Conservation (phyloP, 2,888 invertebrate genomes). For the Drosophila mettleri region DNA sequence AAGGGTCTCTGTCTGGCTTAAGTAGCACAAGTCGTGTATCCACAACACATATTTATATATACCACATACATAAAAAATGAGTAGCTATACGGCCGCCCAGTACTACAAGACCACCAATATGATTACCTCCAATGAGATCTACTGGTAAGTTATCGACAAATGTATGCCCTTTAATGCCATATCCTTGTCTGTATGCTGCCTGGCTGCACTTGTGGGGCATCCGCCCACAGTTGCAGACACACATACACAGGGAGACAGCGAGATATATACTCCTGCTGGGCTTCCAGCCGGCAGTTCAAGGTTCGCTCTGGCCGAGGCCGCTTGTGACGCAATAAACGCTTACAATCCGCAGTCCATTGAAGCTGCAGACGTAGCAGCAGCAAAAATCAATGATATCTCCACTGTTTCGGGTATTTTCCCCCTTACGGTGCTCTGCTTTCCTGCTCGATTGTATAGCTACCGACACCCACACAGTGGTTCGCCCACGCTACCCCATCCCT, state of each 20-base stretch:
- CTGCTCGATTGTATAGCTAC: slow-evolving; percentile 13
- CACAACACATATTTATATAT: slow-evolving; percentile 24
- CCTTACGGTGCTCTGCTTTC: background rate
- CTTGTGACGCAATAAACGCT: slow-evolving; percentile 58
- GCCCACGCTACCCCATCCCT: slow-evolving; percentile 44
- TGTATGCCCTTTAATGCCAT: slow-evolving; percentile 14
- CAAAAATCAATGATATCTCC: slow-evolving; percentile 53
- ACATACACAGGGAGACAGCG: background rate
- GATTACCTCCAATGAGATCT: slow-evolving; percentile 83
- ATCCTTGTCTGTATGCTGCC: slow-evolving; percentile 16
- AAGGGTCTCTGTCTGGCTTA: slow-evolving; percentile 65
- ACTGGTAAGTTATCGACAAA: slow-evolving; percentile 74
- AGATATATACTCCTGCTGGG: background rate
- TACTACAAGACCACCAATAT: slow-evolving; percentile 81
- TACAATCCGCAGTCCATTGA: slow-evolving; percentile 41
- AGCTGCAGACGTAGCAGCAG: slow-evolving; percentile 43
- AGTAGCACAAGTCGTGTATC: slow-evolving; percentile 47
- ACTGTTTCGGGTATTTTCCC: slow-evolving; percentile 12
- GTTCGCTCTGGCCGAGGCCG: slow-evolving; percentile 52
- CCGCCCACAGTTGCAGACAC: slow-evolving; percentile 17
- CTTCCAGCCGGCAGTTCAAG: slow-evolving; percentile 54
- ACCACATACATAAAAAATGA: slow-evolving; percentile 59
- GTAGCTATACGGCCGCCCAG: slow-evolving; percentile 75
- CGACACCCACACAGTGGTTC: slow-evolving; percentile 22
- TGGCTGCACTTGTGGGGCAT: slow-evolving; percentile 53